Evolutionary conservation across 2,113 vertebrate species (phyloP), one percentile per base, ranked within the genome.

Genomic region (Coreoperca whiteheadi): DNA sequence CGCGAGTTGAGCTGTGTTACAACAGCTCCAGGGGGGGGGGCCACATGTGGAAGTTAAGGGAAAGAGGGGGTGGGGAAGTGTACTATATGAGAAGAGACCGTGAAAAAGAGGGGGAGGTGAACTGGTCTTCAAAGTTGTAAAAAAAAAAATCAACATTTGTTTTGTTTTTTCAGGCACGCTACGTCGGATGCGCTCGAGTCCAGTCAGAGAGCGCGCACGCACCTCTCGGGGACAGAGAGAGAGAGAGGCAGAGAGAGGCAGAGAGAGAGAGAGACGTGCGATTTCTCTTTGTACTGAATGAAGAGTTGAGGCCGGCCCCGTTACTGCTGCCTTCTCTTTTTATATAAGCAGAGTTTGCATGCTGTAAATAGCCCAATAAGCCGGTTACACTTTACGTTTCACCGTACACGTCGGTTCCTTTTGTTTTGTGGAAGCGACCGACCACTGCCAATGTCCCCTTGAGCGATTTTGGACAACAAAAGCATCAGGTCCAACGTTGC

Each of bases 251-350:
- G 32, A 32, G 32, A 32, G 32, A 34, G 32, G 76, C 66, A 50
- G 61, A 75, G 79, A 80, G 77, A 74, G 84, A 73, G 79, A 80
- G 77, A 74, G 84, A 84, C 74, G 84, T 75, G 85, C 65, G 87
- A 80, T 82, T 90, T 88, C 68, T 90, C 89, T 91, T 91, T 93
- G 88, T 93, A 90, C 82, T 90, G 84, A 75, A 82, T 79, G 82
- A 91, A 85, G 90, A 93, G 89, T 90, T 90, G 85, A 85, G 74
- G 65, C 71, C 80, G 77, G 79, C 83, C 74, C 80, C 61, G 64
- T 78, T n/a, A 18, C 74, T 18, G 41, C 89, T 69, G 41, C 48
- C 41, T 7, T 43, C 51, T 61, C 79, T 74, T 67, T 51, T 80
- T 34, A 82, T 81, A 77, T 18, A 87, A 84, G 85, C 90, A 32